Evolutionary conservation across 2,113 vertebrate species (phyloP), one percentile per base, ranked within the genome.

Genomic region (Psilopsiagon aymara): DNA sequence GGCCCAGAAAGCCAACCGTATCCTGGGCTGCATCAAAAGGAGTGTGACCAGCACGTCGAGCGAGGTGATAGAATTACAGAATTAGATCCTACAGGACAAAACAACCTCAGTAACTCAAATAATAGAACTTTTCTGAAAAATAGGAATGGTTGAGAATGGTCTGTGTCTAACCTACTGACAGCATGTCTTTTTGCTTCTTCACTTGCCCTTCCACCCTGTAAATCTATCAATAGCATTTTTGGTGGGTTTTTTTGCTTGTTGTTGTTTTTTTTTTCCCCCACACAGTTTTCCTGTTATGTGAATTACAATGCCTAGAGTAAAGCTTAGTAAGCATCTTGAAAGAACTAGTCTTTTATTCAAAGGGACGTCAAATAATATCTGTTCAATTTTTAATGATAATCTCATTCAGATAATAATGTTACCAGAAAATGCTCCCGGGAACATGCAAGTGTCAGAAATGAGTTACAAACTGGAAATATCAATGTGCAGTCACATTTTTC

Each of bases 331-430:
- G 23, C 21, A 25, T 81, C 43, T 83, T 80, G 81, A 49, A 93
- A 92, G 73, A 93, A 39, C 16, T 84, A 18, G 69, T 95, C 66
- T 86, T 88, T 79, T 47, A 63, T 84, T 92, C 46, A 90, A 87
- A 88, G 35, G 28, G 33, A 94, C 94, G 47, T 35, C 47, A 92
- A 92, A 82, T 35, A 53, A 71, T 51, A 55, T 46, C 53, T 88
- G 51, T 71, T 91, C 70, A 87, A 51, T 79, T 86, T 95, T 95
- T 92, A 96, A 85, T 89, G 60, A 87, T 57, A 92, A 87, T 79
- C 62, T 87, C 39, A 85, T 91, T 89, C 57, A 91, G 67, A 87
- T 47, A 75, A 82, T 84, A 76, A 92, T 91, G 66, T 43, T 85
- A 94, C 62, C 37, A 69, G 78, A 94, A 92, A 89, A 91, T 62